Percentiles rank a stretch among this genome's conserved stretches.
phyloP scores from a whole-genome alignment of 2,888 invertebrate genomes.

The Enchytraeus crypticus region DNA sequence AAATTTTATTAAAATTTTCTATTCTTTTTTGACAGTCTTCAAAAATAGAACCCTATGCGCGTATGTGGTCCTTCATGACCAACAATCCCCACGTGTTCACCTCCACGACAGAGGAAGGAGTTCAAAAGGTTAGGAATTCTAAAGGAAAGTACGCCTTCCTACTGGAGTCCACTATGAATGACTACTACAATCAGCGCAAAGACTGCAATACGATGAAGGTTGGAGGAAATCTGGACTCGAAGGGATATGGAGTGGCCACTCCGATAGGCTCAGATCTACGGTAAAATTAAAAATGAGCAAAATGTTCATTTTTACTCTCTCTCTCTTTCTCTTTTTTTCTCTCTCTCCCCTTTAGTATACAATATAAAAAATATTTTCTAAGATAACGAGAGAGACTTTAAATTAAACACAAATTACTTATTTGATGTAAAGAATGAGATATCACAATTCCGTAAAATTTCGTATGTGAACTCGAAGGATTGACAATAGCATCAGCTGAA shows the following conservation, averaged over 20 bases:
- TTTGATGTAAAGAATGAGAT: not conserved
- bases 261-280: slow-evolving; percentile 81
- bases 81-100: slow-evolving; percentile 73
- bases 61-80: slow-evolving; percentile 94
- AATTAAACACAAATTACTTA: not conserved
- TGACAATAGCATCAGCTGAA: too few species aligned
- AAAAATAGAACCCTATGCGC: slow-evolving; percentile 81
- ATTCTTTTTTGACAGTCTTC: slow-evolving; percentile 56
- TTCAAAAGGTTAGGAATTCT: slow-evolving; percentile 50
- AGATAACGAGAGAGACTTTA: not conserved
- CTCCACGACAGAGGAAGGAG: slow-evolving; percentile 60
- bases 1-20: not conserved
- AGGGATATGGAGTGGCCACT: slow-evolving; percentile 90
- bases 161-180: slow-evolving; percentile 57
- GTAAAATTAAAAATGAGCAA: slow-evolving; percentile 50
- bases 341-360: not conserved
- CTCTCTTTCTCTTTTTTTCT: not conserved
- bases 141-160: slow-evolving; percentile 62
- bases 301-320: not conserved
- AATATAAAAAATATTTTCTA: not conserved
- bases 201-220: slow-evolving; percentile 60
- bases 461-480: too few species aligned
- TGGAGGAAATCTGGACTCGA: slow-evolving; percentile 65
- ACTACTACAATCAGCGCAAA: slow-evolving; percentile 75
- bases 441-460: too few species aligned